Conservation (phyloP, 2,797 vertebrate species). For the Calcarius lapponicus region DNA sequence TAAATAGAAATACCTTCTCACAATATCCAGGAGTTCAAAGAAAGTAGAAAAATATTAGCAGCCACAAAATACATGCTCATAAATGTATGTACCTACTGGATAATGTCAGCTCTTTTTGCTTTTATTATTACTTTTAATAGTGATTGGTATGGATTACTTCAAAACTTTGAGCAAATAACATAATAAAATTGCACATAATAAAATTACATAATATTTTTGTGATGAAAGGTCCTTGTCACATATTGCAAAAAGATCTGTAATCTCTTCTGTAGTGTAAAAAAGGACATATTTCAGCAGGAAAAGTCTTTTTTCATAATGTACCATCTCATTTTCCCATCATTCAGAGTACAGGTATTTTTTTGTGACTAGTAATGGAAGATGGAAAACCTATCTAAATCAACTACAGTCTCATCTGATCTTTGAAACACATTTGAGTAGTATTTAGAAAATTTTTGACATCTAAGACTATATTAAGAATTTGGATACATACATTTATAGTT, state of each 20-base stretch:
- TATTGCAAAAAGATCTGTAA: background rate
- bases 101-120: background rate
- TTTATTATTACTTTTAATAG: background rate
- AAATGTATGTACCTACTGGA: background rate
- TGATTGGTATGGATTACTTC: background rate
- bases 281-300: background rate
- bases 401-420: background rate
- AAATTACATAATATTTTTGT: background rate
- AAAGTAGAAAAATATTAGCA: background rate
- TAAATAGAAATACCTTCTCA: background rate
- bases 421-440: background rate
- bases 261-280: background rate
- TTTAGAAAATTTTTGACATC: background rate
- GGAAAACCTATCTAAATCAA: background rate
- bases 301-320: background rate
- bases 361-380: background rate
- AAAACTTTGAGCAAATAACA: background rate
- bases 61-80: background rate
- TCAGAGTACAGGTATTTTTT: background rate
- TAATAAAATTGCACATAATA: background rate
- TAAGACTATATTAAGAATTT: background rate
- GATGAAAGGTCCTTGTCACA: background rate
- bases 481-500: background rate
- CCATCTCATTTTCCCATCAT: background rate
- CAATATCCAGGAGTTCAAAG: background rate